Percentiles rank a stretch among this genome's conserved stretches.
Conservation (phyloP, 1,140 invertebrate species). For the Scylla paramamosain region DNA sequence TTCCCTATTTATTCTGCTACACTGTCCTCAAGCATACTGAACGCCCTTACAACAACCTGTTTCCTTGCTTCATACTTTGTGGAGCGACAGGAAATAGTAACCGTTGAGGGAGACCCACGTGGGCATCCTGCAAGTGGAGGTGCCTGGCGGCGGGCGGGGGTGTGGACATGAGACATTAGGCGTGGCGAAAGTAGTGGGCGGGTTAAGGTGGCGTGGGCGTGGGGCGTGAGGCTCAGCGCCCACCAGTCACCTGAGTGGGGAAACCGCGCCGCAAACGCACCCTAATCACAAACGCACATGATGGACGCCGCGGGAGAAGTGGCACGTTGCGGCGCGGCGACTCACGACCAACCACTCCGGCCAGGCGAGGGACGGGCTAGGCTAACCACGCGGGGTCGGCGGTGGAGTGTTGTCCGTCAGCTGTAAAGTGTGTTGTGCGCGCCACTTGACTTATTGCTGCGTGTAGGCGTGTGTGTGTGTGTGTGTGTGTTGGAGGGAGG, state of each 20-base stretch:
- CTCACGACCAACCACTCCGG: slow-evolving; percentile 47
- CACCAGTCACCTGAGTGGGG: slow-evolving; percentile 40
- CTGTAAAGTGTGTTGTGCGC: no score
- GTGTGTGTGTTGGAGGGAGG: not conserved
- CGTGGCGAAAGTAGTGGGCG: not conserved
- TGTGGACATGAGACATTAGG: not conserved
- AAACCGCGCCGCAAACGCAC: slow-evolving; percentile 35
- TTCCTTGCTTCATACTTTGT: no score
- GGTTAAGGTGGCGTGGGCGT: not conserved
- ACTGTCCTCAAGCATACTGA: no score
- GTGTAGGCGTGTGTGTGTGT: no score
- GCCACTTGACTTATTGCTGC: no score
- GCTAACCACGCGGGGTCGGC: no score
- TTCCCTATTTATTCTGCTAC: no score
- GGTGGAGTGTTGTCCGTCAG: no score
- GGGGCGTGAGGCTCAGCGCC: slow-evolving; percentile 39
- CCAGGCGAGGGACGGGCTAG: not conserved
- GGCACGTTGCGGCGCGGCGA: slow-evolving; percentile 50
- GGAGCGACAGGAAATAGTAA: no score
- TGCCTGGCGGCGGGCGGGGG: not conserved
- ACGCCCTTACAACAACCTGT: no score
- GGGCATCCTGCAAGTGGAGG: not conserved
- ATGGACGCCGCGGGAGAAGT: slow-evolving; percentile 62
- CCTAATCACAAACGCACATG: slow-evolving; percentile 57
- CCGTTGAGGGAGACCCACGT: no score